Conservation (phyloP, 2,113 vertebrate genomes). For the Syngnathus scovelli region DNA sequence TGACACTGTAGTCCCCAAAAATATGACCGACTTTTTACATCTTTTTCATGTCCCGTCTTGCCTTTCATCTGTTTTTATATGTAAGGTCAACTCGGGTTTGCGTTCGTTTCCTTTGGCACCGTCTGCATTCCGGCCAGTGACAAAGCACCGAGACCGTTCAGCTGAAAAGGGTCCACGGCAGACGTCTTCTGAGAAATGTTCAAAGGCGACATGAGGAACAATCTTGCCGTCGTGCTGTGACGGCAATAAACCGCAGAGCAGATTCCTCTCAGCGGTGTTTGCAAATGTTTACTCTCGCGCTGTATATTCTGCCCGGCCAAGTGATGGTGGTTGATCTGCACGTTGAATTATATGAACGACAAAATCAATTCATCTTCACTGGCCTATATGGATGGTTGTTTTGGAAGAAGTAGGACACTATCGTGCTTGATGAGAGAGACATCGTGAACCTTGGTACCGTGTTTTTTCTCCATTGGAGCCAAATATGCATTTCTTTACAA, state of each 20-base stretch:
- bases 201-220: conserved; percentile 26
- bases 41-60: background rate
- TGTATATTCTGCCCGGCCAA: conserved; percentile 6
- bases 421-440: background rate
- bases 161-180: conserved; percentile 43
- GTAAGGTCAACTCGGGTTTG: background rate
- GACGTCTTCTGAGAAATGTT: conserved; percentile 30
- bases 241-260: conserved; percentile 7
- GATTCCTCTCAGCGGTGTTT: conserved; percentile 6
- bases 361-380: background rate
- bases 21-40: conserved; percentile 12
- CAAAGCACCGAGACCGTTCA: conserved; percentile 9
- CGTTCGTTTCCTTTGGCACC: conserved; percentile 9
- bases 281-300: conserved; percentile 23
- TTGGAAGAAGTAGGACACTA: background rate
- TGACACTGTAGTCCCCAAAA: conserved; percentile 5
- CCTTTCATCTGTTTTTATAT: conserved; percentile 14
- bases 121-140: conserved; percentile 13
- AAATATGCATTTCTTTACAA: too few relatives aligned
- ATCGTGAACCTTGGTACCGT: too few relatives aligned
- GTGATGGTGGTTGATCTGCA: background rate
- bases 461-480: too few relatives aligned
- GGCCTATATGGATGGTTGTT: background rate
- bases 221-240: conserved; percentile 15
- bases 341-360: background rate